These are phyloP conservation scores for Balaenoptera acutorostrata DNA, from an alignment of 2,113 vertebrate genomes.

Conservation along the genomic window DNA sequence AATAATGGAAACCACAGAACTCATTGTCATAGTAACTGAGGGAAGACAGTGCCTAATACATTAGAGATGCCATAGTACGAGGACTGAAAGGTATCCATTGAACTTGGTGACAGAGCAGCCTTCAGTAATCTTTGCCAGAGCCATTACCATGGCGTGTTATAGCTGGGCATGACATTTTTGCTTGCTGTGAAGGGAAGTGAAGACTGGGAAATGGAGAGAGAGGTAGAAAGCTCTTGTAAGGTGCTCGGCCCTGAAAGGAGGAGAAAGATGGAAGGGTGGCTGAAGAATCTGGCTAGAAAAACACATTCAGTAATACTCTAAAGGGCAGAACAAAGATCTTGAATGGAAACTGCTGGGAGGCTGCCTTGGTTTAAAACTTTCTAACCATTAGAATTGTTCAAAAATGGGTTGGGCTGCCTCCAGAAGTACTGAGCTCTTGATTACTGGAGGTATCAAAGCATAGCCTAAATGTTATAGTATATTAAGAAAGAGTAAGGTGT, in stretches of 20 bases:
- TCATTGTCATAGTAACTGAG: background rate
- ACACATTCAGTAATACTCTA: background rate
- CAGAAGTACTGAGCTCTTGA: background rate
- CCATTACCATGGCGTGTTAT: rapidly evolving
- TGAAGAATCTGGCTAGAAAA: background rate
- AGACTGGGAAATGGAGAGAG: background rate
- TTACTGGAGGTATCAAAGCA: background rate
- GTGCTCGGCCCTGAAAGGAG: background rate
- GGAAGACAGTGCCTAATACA: background rate
- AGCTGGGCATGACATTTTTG: rapidly evolving
- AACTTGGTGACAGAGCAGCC: background rate
- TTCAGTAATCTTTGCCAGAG: background rate
- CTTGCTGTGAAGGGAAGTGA: background rate
- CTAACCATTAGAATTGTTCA: background rate
- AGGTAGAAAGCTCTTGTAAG: background rate
- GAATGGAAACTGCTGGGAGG: background rate
- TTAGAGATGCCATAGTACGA: background rate
- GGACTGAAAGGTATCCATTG: no score
- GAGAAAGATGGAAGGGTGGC: background rate
- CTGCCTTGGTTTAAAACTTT: background rate
- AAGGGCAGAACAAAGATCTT: background rate
- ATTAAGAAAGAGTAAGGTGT: background rate
- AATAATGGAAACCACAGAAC: background rate
- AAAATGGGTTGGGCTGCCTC: background rate
- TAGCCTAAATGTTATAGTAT: background rate